Evolutionary conservation across 2,888 invertebrate species (phyloP), one percentile per base, ranked within the genome.

Genomic region (Drosophila cognata): DNA sequence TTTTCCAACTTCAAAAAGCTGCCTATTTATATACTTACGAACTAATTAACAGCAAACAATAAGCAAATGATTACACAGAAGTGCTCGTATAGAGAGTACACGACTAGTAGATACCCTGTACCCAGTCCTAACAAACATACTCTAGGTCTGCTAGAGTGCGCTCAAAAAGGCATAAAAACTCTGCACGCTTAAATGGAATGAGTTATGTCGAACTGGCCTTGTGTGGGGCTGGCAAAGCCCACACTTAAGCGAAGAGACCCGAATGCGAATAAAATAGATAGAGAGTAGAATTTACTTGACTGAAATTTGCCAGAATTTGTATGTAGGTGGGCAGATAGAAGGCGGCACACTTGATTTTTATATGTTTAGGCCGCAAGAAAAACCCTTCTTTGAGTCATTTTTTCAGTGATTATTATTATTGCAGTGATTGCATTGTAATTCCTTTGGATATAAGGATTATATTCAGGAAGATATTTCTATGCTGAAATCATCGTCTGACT

Each of bases 1-100:
- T 72, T 75, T 70, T 70, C 71, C 43, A 80, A 82, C 68, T 58
- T 74, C 60, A 64, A 70, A 85, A 79, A 68, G 88, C 88, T 84
- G 84, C 86, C 86, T 83, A 74, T 86, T 84, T 88, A 83, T 82
- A 85, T 72, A 84, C 88, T 88, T 84, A 84, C 86, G 81, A 81
- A 53, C 21, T 43, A 64, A 75, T 29, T n/a, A 65, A 59, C 48
- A 51, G 25, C 35, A 41, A 66, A 56, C 51, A 71, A 43, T 62
- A 53, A 58, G 57, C 46, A 52, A 57, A 55, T 25, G 10, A 36
- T 55, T 7, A 36, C 25, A 56, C 25, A 38, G 25, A 36, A 56
- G 18, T 28, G 18, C n/a, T 55, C 55, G 16, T 16, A 1, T 8
- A 16, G 2, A 25, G 21, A 25, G 46, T 46, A 46, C 21, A 25